Evolutionary conservation across 2,888 invertebrate genomes (phyloP).

Genomic region (Ischnus inquisitorius): DNA sequence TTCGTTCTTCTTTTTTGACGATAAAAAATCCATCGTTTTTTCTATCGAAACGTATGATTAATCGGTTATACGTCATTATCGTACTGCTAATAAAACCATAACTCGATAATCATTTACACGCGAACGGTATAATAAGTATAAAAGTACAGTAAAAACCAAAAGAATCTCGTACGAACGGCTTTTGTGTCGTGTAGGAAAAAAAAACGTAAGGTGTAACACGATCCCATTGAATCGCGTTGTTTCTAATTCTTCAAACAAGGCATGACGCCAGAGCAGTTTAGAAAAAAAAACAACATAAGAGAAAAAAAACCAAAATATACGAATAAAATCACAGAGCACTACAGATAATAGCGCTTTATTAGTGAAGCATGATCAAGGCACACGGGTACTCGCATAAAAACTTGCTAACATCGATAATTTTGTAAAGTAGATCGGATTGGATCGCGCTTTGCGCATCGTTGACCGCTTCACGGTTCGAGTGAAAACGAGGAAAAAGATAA

Average conservation of each 20-base stretch:
- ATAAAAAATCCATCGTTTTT: conserved; percentile 47
- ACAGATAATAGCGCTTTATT: conserved; percentile 44
- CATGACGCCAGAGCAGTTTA: background rate
- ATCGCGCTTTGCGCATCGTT: conserved; percentile 34
- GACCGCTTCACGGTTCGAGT: conserved; percentile 32
- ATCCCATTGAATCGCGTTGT: conserved; percentile 23
- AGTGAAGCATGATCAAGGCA: conserved; percentile 56
- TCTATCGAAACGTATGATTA: conserved; percentile 52
- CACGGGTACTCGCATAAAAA: conserved; percentile 63
- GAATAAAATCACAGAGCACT: conserved; percentile 28
- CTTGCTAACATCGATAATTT: conserved; percentile 62
- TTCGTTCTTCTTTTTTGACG: conserved; percentile 39
- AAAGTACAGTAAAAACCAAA: background rate
- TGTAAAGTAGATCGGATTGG: conserved; percentile 48
- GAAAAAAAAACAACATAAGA: conserved; percentile 5
- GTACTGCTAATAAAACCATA: conserved; percentile 28
- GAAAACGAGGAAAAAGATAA: background rate
- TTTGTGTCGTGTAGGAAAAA: background rate
- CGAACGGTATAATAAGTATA: conserved; percentile 52
- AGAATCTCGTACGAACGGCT: conserved; percentile 3
- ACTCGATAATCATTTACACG: conserved; percentile 64
- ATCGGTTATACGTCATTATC: conserved; percentile 57
- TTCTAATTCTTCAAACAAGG: conserved; percentile 35
- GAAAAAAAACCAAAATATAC: background rate
- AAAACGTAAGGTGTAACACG: conserved; percentile 17